These are phyloP conservation scores for Hozukius guyotensis DNA, from an alignment of 2,797 vertebrate species.

Conservation along the genomic window DNA sequence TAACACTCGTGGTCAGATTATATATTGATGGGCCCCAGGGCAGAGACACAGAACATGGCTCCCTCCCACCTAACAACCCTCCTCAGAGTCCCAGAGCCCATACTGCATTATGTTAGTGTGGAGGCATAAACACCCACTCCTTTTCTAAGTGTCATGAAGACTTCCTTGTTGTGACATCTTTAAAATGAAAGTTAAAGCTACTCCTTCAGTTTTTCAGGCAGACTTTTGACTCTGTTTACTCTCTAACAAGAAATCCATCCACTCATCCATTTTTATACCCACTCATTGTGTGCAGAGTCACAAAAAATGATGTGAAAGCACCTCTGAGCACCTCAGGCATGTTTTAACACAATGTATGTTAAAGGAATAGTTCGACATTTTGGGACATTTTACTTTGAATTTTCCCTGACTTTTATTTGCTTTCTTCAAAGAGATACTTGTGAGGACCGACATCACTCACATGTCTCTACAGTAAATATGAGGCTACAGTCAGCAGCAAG, in stretches of 20 bases:
- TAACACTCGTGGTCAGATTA: neutral
- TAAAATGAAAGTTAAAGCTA: neutral
- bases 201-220: neutral
- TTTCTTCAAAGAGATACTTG: neutral
- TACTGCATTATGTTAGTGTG: neutral
- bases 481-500: neutral
- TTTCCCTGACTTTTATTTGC: neutral
- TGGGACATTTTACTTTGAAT: neutral
- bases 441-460: neutral
- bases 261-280: neutral
- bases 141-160: neutral
- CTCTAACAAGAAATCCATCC: neutral
- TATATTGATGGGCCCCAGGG: neutral
- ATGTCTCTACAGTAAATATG: neutral
- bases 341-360: neutral
- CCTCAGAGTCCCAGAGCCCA: neutral
- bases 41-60: neutral
- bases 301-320: neutral
- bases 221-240: neutral
- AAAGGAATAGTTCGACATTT: neutral
- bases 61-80: neutral
- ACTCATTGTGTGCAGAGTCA: neutral
- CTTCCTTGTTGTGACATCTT: neutral
- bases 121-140: neutral
- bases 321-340: neutral